Evolutionary conservation across 2,113 vertebrate genomes (phyloP), one percentile per base, ranked within the genome.

Genomic region (Atrichornis clamosus): DNA sequence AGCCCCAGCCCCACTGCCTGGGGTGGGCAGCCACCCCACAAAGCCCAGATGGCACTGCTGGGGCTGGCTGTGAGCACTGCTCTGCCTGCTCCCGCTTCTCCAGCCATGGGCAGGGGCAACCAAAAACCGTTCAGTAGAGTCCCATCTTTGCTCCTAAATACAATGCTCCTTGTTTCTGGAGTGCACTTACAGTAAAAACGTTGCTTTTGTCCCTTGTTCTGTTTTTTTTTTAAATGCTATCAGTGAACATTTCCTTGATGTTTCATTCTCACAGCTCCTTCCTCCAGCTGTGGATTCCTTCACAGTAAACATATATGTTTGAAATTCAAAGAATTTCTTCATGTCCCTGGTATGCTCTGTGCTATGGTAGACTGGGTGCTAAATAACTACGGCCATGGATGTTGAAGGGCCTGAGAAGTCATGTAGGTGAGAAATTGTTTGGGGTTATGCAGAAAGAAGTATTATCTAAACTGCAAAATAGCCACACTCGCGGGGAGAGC

Each of bases 321-420:
- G 92, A 95, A 96, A 96, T 96, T 56, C 92, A 58, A 90, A 90
- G 76, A 89, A 93, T 94, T 92, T 93, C 88, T 46, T 91, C 49
- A 44, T 2, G 7, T 94, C 64, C 52, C 68, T 84, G 92, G 73
- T 73, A 87, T 28, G 15, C 20, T 58, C 75, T 72, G 56, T 4
- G 0, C 75, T 75, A 1, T 60, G 74, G 76, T 46, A 65, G 26
- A 41, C 44, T 73, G 74, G 28, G 70, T 78, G 58, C 41, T 94
- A 44, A 87, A 50, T 50, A 94, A n/a, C 69, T 73, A 24, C 1
- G 1, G n/a, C 52, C 32, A 5, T 9, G 22, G 41, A 42, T 35
- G 59, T 79, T 2, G 2, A 75, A 88, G 63, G n/a, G 59, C 85
- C 42, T 77, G 79, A 84, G 47, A 69, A 79, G 62, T 20, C 0